These are phyloP conservation scores for Dexiosoma caninum DNA, from an alignment of 2,888 invertebrate genomes.

Conservation along the genomic window DNA sequence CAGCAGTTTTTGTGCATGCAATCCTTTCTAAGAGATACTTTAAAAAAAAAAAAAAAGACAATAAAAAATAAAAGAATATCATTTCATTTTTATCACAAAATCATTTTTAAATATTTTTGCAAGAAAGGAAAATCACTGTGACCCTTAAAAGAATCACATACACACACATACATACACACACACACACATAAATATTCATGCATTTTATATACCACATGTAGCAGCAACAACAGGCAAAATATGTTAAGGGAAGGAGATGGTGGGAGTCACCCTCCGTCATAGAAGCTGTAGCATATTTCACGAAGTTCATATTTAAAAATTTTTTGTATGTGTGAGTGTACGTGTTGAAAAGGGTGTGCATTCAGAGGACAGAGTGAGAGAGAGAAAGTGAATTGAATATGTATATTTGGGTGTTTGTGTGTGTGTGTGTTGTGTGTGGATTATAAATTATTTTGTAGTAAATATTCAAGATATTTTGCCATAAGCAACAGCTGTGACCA, in stretches of 20 bases:
- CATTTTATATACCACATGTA: neutral
- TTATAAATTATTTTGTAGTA: conserved; percentile 46
- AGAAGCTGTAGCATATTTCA: no score
- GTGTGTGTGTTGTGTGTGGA: neutral
- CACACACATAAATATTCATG: neutral
- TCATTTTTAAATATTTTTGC: conserved; percentile 28
- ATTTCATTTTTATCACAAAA: conserved; percentile 60
- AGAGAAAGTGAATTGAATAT: neutral
- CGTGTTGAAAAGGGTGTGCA: neutral
- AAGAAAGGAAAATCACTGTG: conserved; percentile 33
- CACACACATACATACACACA: neutral
- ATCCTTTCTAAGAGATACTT: no score
- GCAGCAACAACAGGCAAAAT: neutral
- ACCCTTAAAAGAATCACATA: neutral
- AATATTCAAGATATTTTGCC: conserved; percentile 55
- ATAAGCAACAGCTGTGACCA: conserved; percentile 62
- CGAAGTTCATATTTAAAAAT: conserved; percentile 29
- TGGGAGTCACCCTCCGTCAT: no score
- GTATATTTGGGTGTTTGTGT: neutral
- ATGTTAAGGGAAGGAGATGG: no score
- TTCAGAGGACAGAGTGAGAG: neutral
- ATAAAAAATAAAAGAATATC: conserved; percentile 6
- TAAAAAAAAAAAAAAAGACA: neutral
- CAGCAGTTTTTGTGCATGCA: conserved; percentile 21
- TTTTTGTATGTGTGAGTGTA: neutral